These are phyloP conservation scores for Hemitrygon akajei DNA, from an alignment of 2,797 vertebrate species.

Conservation along the genomic window DNA sequence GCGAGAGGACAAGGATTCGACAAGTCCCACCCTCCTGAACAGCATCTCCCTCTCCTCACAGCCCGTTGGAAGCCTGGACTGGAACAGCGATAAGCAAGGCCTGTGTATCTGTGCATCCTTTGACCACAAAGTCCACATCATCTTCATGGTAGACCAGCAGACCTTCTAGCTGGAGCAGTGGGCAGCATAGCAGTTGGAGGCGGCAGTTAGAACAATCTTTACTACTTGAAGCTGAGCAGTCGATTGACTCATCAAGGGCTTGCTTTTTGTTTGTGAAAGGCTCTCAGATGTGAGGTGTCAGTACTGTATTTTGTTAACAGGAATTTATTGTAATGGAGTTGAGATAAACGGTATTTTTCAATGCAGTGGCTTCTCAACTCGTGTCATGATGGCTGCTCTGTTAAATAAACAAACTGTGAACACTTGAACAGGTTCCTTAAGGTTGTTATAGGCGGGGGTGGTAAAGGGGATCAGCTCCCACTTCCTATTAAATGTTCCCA, in stretches of 20 bases:
- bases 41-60: constrained; percentile 17
- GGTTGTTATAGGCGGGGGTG: too few species aligned
- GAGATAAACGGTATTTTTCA: neutral
- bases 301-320: neutral
- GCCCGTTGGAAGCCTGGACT: neutral
- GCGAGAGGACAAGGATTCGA: neutral
- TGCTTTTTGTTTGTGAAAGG: neutral
- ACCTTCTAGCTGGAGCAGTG: neutral
- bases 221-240: neutral
- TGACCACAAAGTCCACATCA: neutral
- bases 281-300: too few species aligned
- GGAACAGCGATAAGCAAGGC: neutral
- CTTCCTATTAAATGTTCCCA: too few species aligned
- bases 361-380: neutral
- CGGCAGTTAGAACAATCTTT: too few species aligned
- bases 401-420: neutral
- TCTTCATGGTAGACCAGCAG: neutral
- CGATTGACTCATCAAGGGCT: neutral
- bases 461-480: too few species aligned
- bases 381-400: neutral
- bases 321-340: neutral
- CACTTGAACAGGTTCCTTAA: neutral
- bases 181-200: neutral
- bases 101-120: constrained; percentile 7
- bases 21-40: neutral